A percentile compares a stretch with the other conserved stretches of the same genome.
phyloP scores from a whole-genome alignment of 1,140 invertebrate genomes.

The Sarcophaga bullata region DNA sequence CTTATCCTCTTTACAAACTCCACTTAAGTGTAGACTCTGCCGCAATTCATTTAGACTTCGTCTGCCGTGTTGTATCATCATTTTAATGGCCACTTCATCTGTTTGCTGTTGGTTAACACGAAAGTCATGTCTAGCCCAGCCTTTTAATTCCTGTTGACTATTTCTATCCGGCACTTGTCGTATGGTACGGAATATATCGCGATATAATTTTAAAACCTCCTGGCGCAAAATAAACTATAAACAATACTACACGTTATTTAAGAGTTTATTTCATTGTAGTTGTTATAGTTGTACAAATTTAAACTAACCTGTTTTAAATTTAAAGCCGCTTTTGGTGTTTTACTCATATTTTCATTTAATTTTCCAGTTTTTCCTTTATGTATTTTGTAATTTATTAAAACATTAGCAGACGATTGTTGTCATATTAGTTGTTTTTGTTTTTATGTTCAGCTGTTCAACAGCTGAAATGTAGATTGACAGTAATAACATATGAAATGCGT shows the following conservation, averaged over 20 bases:
- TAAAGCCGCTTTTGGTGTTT: constrained; percentile 67
- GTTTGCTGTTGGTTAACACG: constrained; percentile 73
- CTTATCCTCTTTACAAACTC: constrained; percentile 40
- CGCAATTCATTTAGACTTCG: constrained; percentile 75
- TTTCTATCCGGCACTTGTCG: constrained; percentile 73
- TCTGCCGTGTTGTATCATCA: constrained; percentile 75
- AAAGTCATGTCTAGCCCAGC: constrained; percentile 80
- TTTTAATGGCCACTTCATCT: constrained; percentile 77
- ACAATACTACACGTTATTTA: constrained; percentile 4
- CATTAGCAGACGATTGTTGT: not conserved
- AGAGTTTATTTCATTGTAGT: constrained; percentile 54
- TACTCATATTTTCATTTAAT: constrained; percentile 57
- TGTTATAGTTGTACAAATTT: not conserved
- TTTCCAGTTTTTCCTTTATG: constrained; percentile 6
- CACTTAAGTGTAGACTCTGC: constrained; percentile 72
- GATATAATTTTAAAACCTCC: constrained; percentile 80
- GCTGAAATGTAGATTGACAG: not conserved
- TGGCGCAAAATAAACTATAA: constrained; percentile 78
- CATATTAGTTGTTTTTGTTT: not conserved
- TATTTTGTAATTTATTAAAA: not conserved
- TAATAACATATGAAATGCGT: too few species aligned
- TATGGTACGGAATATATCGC: constrained; percentile 76
- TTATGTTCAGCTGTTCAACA: not conserved
- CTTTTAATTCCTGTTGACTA: constrained; percentile 72
- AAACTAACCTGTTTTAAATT: constrained; percentile 68